phyloP scores from a whole-genome alignment of 2,797 vertebrate genomes.

The Sorex maritimensis region DNA sequence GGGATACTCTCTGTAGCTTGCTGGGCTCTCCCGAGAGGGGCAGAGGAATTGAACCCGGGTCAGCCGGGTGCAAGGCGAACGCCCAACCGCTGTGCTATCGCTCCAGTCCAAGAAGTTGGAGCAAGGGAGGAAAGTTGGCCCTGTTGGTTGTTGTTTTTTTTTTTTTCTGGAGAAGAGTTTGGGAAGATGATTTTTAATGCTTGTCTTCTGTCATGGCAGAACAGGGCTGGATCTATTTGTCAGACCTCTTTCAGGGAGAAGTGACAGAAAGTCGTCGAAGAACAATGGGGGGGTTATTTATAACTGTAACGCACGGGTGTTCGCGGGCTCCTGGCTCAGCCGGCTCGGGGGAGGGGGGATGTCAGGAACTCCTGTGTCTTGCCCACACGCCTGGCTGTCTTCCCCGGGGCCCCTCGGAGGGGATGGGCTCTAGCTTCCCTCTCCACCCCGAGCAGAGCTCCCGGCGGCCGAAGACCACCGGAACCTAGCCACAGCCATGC shows the following conservation, averaged over 20 bases:
- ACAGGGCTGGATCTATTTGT: conserved; percentile 46
- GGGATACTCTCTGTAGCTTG: too few relatives aligned
- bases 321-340: neutral
- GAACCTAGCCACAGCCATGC: too few relatives aligned
- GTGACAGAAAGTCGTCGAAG: conserved; percentile 63
- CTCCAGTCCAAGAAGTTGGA: neutral
- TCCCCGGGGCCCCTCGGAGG: too few relatives aligned
- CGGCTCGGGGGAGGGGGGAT: neutral
- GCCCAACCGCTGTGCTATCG: too few relatives aligned
- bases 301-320: neutral
- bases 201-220: conserved; percentile 43
- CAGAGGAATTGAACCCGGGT: too few relatives aligned
- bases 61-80: too few relatives aligned
- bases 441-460: too few relatives aligned
- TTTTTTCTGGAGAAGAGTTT: conserved; percentile 32
- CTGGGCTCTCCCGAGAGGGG: too few relatives aligned
- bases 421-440: too few relatives aligned
- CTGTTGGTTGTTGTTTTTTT: neutral
- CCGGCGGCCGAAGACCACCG: too few relatives aligned
- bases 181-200: conserved; percentile 29
- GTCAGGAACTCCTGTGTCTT: neutral
- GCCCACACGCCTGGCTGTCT: too few relatives aligned
- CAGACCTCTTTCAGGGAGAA: conserved; percentile 60
- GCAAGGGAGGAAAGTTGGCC: neutral
- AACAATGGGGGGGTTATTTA: conserved; percentile 56